phyloP scores from a whole-genome alignment of 2,888 invertebrate genomes.

The Lycophotia porphyrea region DNA sequence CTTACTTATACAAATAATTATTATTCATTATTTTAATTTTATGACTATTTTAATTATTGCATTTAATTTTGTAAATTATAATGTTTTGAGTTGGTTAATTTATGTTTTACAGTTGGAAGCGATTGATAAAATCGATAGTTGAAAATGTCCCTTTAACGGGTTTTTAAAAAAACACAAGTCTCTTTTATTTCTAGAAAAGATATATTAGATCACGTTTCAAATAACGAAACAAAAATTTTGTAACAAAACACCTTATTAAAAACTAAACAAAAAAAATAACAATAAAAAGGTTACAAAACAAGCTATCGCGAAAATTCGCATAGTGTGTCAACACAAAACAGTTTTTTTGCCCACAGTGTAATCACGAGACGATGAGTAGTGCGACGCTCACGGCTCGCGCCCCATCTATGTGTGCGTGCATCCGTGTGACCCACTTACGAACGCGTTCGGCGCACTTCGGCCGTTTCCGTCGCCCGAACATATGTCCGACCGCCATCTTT shows the following conservation, averaged over 20 bases:
- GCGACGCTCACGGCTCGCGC: slow-evolving; percentile 70
- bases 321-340: slow-evolving; percentile 82
- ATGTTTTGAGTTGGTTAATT: background rate
- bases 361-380: slow-evolving; percentile 75
- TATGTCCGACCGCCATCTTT: slow-evolving; percentile 84
- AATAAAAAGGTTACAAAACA: slow-evolving; percentile 59
- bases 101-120: background rate
- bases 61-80: slow-evolving; percentile 6
- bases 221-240: slow-evolving; percentile 28
- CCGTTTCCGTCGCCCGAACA: slow-evolving; percentile 82
- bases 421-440: slow-evolving; percentile 90
- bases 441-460: slow-evolving; percentile 84
- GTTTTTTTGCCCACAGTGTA: slow-evolving; percentile 75
- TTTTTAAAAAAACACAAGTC: background rate
- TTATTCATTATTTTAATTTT: slow-evolving; percentile 47
- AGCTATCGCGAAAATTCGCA: slow-evolving; percentile 74
- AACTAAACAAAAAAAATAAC: slow-evolving; percentile 36
- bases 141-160: background rate
- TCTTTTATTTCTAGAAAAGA: background rate
- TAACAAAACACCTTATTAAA: slow-evolving; percentile 23
- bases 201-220: slow-evolving; percentile 7
- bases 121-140: background rate
- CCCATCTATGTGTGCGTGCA: slow-evolving; percentile 80
- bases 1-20: slow-evolving; percentile 58
- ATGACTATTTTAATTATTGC: slow-evolving; percentile 24